Evolutionary conservation across 2,888 invertebrate genomes (phyloP).

Genomic region (Ceriagrion tenellum): DNA sequence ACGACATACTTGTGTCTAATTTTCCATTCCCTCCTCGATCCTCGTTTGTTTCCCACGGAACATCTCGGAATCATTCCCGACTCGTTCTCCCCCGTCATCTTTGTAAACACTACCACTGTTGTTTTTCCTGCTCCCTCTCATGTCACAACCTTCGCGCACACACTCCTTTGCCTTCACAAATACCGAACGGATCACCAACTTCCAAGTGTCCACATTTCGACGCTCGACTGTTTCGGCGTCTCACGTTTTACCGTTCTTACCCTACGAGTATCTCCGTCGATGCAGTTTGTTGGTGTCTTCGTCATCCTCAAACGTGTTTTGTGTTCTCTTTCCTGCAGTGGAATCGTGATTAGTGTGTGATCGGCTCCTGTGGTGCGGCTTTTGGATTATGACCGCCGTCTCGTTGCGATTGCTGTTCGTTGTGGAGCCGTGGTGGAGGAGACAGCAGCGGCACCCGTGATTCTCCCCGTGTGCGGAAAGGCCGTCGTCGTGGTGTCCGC

Average conservation of each 20-base stretch:
- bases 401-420: neutral
- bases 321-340: neutral
- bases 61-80: neutral
- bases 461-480: no score
- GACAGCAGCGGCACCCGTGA: no score
- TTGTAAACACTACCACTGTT: neutral
- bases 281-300: neutral
- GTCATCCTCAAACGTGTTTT: neutral
- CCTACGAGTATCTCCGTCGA: neutral
- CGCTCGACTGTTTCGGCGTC: neutral
- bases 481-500: neutral
- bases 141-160: neutral
- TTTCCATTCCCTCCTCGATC: neutral
- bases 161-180: no score
- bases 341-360: neutral
- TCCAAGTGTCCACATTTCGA: neutral
- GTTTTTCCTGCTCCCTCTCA: neutral
- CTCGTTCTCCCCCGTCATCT: neutral
- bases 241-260: neutral
- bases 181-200: neutral
- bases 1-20: neutral
- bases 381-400: neutral
- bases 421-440: no score
- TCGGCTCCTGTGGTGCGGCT: neutral
- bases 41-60: neutral